A percentile compares a stretch with the other conserved stretches of the same genome.
phyloP scores from a whole-genome alignment of 1,140 invertebrate species.

The Periplaneta americana region DNA sequence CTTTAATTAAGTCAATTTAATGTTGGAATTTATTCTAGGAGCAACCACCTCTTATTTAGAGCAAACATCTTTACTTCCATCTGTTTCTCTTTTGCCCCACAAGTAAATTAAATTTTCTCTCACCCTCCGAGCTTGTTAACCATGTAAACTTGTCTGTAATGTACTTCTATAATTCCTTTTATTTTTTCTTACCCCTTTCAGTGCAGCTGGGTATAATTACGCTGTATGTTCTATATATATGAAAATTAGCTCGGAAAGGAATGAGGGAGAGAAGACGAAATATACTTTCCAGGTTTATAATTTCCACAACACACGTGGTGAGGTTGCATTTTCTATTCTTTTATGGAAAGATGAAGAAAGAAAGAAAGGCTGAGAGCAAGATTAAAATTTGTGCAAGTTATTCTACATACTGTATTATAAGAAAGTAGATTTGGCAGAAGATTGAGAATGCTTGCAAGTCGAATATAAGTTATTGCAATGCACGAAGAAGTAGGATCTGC shows the following conservation, averaged over 20 bases:
- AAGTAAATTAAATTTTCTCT: neutral
- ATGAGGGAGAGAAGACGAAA: neutral
- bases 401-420: no score
- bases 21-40: neutral
- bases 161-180: neutral
- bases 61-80: neutral
- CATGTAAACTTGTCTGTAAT: neutral
- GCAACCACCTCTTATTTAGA: neutral
- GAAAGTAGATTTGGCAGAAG: no score
- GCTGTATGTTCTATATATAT: neutral
- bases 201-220: neutral
- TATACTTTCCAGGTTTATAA: neutral
- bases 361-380: neutral
- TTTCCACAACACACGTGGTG: neutral
- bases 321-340: neutral
- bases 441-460: no score
- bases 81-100: neutral
- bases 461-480: no score
- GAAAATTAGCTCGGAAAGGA: neutral
- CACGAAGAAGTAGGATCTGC: no score
- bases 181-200: neutral
- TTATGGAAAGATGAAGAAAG: neutral
- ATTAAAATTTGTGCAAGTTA: neutral
- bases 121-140: neutral
- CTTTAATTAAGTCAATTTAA: neutral